phyloP scores from a whole-genome alignment of 2,113 vertebrate species.

The Pithys albifrons region DNA sequence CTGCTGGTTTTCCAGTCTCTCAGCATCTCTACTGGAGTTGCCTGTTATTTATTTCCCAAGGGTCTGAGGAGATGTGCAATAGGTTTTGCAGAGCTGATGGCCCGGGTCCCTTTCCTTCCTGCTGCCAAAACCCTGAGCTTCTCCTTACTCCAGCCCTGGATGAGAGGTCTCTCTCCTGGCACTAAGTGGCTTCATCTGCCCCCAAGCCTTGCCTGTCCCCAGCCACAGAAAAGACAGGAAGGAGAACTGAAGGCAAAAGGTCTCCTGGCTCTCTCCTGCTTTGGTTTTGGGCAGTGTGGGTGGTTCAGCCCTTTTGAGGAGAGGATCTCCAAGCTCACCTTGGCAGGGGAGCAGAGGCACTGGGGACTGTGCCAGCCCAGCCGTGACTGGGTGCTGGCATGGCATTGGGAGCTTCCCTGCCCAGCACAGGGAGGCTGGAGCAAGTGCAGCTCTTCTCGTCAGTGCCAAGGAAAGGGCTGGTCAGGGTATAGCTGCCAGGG shows the following conservation, averaged over 20 bases:
- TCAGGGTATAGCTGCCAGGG: not conserved
- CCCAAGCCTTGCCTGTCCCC: not conserved
- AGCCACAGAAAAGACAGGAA: not conserved
- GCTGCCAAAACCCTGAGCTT: not conserved
- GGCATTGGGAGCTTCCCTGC: not conserved
- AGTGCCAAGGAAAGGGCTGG: not conserved
- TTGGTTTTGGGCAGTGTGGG: not conserved
- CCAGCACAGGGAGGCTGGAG: not conserved
- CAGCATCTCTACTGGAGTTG: not conserved
- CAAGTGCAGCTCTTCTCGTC: not conserved
- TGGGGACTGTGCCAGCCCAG: not conserved
- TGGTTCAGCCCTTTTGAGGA: not conserved
- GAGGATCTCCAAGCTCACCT: not conserved
- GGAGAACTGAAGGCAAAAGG: not conserved
- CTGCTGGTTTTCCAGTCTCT: not conserved
- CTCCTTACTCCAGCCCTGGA: not conserved
- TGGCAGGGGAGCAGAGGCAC: not conserved
- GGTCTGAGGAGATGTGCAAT: not conserved
- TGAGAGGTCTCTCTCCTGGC: not conserved
- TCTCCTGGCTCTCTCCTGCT: not conserved
- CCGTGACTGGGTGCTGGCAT: accelerated
- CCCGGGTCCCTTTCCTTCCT: not conserved
- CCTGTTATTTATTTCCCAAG: not conserved
- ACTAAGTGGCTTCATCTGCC: not conserved
- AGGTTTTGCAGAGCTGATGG: not conserved